Evolutionary conservation across 2,797 vertebrate genomes (phyloP).

Genomic region (Myripristis jacobus): DNA sequence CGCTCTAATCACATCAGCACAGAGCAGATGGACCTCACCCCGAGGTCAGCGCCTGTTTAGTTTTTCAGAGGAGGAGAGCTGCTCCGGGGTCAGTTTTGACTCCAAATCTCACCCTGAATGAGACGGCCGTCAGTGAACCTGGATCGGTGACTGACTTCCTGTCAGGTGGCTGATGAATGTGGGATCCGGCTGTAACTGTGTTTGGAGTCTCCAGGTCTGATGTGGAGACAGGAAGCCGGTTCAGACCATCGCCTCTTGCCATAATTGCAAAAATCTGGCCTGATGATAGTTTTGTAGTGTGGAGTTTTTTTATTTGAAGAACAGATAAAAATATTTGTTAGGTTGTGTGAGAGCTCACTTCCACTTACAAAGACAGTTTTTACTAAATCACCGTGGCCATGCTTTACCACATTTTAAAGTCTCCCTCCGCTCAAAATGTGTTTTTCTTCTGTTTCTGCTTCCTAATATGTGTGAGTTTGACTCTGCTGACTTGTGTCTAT

Average conservation of each 20-base stretch:
- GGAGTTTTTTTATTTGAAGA: no score
- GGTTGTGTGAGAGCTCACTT: no score
- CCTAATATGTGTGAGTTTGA: no score
- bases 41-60: constrained; percentile 45
- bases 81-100: constrained; percentile 38
- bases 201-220: constrained; percentile 60
- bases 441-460: no score
- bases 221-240: constrained; percentile 33
- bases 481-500: no score
- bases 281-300: no score
- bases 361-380: no score
- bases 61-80: constrained; percentile 46
- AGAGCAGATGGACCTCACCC: constrained; percentile 55
- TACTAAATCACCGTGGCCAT: no score
- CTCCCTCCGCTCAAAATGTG: no score
- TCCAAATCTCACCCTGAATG: constrained; percentile 21
- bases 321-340: no score
- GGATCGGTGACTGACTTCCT: constrained; percentile 38
- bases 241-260: constrained; percentile 46
- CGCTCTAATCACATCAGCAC: constrained; percentile 48
- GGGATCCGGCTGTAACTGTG: constrained; percentile 57
- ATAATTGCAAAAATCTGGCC: constrained; percentile 20
- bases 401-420: no score
- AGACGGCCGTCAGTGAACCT: constrained; percentile 19
- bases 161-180: constrained; percentile 36